Evolutionary conservation across 2,888 invertebrate species (phyloP), one percentile per base, ranked within the genome.

Genomic region (Thera britannica): DNA sequence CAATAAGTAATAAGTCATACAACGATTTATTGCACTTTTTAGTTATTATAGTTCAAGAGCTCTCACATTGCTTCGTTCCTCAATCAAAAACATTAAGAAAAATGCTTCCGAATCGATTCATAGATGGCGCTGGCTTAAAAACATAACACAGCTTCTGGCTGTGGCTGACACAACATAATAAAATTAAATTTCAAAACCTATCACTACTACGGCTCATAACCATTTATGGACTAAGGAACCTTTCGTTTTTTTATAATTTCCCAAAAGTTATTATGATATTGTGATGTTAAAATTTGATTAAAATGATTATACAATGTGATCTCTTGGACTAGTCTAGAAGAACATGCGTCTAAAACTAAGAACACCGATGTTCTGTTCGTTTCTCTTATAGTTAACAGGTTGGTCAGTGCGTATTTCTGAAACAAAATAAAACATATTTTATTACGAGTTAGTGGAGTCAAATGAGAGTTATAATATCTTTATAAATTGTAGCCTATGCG

Each of bases 331-430:
- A 68, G 35, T 36, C 12, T 35, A 65, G 55, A 56, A 70, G 35
- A 73, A 73, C 70, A 71, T 63, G 59, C 64, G 6, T 71, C 74
- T 74, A 70, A 70, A 67, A 71, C 68, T 72, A 70, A 59, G 2
- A 51, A 69, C 69, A 68, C 54, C n/a, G 58, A 57, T 64, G 60
- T 62, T 62, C 65, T 61, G 65, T 46, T 69, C 55, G 56, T 41
- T 60, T 35, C n/a, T 5, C n/a, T 48, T 68, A 38, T 57, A 9
- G 3, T 35, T 56, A 56, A 38, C 2, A 41, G 23, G 8, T 34
- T 52, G 52, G 34, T 52, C 52, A 51, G 7, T 3, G 52, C 9
- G 34, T 52, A 2, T 3, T 2, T 52, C 52, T 52, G 52, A 34
- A 52, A 52, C 34, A 52, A 51, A 34, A 8, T 23, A 23, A n/a